phyloP scores from a whole-genome alignment of 2,113 vertebrate species.

The Vulpes ferrilata region DNA sequence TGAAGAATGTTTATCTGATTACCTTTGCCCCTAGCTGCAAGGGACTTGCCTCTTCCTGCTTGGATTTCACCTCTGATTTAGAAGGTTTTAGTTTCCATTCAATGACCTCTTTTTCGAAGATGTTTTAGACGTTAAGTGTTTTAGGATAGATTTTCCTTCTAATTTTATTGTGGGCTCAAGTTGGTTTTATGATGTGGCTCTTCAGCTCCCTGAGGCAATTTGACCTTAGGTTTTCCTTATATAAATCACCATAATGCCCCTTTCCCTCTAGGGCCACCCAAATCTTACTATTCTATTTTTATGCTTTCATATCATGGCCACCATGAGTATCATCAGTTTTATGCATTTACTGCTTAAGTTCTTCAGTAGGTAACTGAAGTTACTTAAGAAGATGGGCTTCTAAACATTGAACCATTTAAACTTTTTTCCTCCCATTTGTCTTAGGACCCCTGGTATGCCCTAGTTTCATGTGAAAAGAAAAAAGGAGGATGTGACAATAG shows the following conservation, averaged over 20 bases:
- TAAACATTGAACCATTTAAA: constrained; percentile 1
- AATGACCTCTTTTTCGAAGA: constrained; percentile 6
- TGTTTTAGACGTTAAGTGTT: constrained; percentile 15
- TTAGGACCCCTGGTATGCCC: neutral
- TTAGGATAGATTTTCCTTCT: constrained; percentile 38
- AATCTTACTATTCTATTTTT: neutral
- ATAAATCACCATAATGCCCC: neutral
- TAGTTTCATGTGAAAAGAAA: neutral
- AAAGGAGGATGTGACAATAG: neutral
- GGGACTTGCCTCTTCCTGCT: neutral
- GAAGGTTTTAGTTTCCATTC: neutral
- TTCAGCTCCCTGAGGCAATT: neutral
- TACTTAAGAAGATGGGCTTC: neutral
- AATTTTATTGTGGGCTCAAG: constrained; percentile 4
- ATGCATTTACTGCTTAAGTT: neutral
- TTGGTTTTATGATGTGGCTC: constrained; percentile 19
- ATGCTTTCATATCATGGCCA: neutral
- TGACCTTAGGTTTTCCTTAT: neutral
- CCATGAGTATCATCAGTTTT: neutral
- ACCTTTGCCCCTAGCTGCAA: neutral
- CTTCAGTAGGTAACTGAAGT: neutral
- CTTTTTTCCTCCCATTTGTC: constrained; percentile 8
- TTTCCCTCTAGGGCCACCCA: constrained; percentile 26
- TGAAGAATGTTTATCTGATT: neutral
- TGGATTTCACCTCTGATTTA: neutral